A percentile compares a stretch with the other conserved stretches of the same genome.
phyloP scores from a whole-genome alignment of 2,888 invertebrate species.

The Maniola hyperantus region DNA sequence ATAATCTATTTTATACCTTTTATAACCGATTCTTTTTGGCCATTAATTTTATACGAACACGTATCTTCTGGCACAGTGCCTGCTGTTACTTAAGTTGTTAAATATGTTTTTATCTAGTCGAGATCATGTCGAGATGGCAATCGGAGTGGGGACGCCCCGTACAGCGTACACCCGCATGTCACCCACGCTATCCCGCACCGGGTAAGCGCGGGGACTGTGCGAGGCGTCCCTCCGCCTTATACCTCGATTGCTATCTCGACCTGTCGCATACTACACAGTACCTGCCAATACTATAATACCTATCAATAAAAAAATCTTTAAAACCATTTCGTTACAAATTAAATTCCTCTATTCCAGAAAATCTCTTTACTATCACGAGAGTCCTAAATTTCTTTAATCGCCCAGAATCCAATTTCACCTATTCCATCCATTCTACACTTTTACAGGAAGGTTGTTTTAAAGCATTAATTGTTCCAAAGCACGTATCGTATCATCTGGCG shows the following conservation, averaged over 20 bases:
- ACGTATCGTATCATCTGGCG: conserved; percentile 37
- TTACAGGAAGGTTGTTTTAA: conserved; percentile 25
- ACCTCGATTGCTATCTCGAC: no score
- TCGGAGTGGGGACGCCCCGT: no score
- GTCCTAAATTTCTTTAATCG: not conserved
- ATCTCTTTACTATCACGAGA: no score
- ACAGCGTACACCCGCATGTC: no score
- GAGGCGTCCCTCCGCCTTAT: no score
- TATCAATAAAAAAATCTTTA: no score
- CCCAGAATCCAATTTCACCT: not conserved
- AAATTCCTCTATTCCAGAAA: not conserved
- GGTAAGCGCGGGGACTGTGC: no score
- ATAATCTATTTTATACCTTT: conserved; percentile 37
- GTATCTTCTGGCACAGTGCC: conserved; percentile 23
- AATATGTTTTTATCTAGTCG: not conserved
- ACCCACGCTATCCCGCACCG: no score
- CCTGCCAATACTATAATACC: no score
- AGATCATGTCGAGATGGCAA: no score
- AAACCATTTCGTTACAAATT: not conserved
- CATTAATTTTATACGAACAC: conserved; percentile 23
- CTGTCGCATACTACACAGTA: no score
- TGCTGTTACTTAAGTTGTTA: not conserved
- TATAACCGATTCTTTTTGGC: conserved; percentile 22
- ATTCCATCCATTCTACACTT: conserved; percentile 15
- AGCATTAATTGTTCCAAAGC: conserved; percentile 33